phyloP scores from a whole-genome alignment of 2,888 invertebrate species.

The Drosophila percnosoma region DNA sequence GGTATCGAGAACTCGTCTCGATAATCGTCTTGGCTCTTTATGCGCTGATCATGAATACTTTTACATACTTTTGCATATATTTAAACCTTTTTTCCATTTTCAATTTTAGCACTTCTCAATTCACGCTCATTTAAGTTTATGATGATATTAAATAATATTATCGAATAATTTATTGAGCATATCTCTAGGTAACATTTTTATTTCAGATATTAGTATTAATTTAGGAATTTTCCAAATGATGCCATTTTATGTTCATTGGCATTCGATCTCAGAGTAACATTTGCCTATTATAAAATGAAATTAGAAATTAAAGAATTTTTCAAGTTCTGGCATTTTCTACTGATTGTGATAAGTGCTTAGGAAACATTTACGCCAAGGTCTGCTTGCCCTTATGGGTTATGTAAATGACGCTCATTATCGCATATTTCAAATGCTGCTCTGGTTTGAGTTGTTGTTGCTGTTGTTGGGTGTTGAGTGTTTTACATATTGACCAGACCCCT shows the following conservation, averaged over 20 bases:
- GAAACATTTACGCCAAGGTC: not conserved
- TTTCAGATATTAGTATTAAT: not conserved
- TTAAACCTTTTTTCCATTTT: not conserved
- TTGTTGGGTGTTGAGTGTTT: not conserved
- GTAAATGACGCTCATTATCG: not conserved
- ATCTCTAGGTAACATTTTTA: not conserved
- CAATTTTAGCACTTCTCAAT: not conserved
- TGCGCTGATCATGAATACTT: not conserved
- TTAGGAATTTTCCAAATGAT: not conserved
- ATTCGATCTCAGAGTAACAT: not conserved
- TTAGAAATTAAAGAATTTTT: not conserved
- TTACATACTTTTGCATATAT: not conserved
- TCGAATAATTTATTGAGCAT: not conserved
- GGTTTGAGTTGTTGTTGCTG: not conserved
- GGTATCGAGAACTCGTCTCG: not conserved
- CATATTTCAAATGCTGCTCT: not conserved
- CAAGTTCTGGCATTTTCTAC: not conserved
- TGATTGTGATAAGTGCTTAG: not conserved
- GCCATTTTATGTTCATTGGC: not conserved
- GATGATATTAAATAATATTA: not conserved
- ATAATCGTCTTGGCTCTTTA: not conserved
- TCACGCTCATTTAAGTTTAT: not conserved
- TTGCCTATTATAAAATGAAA: not conserved
- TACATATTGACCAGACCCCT: not conserved
- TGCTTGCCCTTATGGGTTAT: not conserved